A percentile compares a stretch with the other conserved stretches of the same genome.
Conservation (phyloP, 2,888 invertebrate genomes). For the Tiliacea aurago region DNA sequence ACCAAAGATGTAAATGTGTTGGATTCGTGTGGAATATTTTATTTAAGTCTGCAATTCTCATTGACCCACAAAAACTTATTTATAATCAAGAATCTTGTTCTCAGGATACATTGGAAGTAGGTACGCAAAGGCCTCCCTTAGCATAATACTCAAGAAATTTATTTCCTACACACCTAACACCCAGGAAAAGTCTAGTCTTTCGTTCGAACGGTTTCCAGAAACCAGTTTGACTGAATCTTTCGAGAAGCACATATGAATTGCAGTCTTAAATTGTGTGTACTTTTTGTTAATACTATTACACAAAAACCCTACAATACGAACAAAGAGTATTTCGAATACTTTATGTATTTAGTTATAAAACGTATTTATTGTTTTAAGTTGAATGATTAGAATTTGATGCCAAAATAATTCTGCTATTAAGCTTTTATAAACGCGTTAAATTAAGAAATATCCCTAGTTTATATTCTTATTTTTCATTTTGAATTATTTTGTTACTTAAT, state of each 20-base stretch:
- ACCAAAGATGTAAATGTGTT: constrained; percentile 90
- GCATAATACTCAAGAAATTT: constrained; percentile 5
- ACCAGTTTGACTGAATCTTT: constrained; percentile 4
- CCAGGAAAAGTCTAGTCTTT: constrained; percentile 42
- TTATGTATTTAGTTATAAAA: constrained; percentile 57
- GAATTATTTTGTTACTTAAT: constrained; percentile 47
- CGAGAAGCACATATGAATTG: constrained; percentile 51
- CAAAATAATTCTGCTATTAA: constrained; percentile 76
- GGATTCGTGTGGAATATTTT: constrained; percentile 76
- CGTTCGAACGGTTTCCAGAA: constrained; percentile 2
- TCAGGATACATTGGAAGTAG: constrained; percentile 10
- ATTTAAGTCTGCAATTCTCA: constrained; percentile 69
- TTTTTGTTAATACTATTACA: constrained; percentile 58
- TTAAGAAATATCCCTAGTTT: constrained; percentile 44
- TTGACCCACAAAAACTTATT: neutral
- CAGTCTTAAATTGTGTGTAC: constrained; percentile 56
- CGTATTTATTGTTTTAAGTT: constrained; percentile 75
- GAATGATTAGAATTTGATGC: constrained; percentile 77
- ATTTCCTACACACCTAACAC: neutral
- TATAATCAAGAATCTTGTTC: neutral
- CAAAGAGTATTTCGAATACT: constrained; percentile 51
- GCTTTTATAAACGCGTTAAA: constrained; percentile 55
- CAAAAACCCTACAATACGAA: constrained; percentile 36
- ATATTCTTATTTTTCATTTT: constrained; percentile 59
- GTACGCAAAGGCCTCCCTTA: neutral